These are phyloP conservation scores for Romanogobio albipinnatus DNA, from an alignment of 2,113 vertebrate genomes.

Conservation along the genomic window DNA sequence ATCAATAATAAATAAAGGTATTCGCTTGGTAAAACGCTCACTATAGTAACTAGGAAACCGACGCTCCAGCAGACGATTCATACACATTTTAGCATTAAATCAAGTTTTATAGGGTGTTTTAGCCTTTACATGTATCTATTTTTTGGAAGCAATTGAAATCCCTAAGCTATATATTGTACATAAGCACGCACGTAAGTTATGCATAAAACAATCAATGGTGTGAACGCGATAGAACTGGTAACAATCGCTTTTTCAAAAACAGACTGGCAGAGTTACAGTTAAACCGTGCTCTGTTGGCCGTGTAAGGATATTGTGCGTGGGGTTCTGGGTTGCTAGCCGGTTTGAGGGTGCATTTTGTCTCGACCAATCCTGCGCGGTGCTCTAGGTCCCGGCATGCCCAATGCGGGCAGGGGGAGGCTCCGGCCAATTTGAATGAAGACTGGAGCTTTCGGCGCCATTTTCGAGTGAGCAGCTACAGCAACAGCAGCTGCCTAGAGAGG, in stretches of 20 bases:
- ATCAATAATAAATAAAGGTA: not conserved
- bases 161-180: not conserved
- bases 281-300: conserved; percentile 28
- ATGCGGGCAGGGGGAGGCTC: conserved; percentile 81
- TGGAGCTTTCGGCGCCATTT: conserved; percentile 98
- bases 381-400: conserved; percentile 76
- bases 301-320: conserved; percentile 40
- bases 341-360: conserved; percentile 77
- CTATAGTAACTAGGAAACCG: not conserved
- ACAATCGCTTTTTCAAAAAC: conserved; percentile 12
- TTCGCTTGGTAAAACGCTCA: not conserved
- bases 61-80: not conserved
- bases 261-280: conserved; percentile 20
- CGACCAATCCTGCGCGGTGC: conserved; percentile 72
- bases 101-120: not conserved
- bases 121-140: not conserved
- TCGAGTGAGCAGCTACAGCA: conserved; percentile 88
- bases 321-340: conserved; percentile 78
- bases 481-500: conserved; percentile 76
- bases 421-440: conserved; percentile 98
- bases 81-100: not conserved
- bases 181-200: not conserved
- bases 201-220: not conserved
- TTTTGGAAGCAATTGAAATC: not conserved
- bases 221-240: not conserved